A percentile compares a stretch with the other conserved stretches of the same genome.
phyloP scores from a whole-genome alignment of 2,888 invertebrate species.

The Herminia tarsipennalis region DNA sequence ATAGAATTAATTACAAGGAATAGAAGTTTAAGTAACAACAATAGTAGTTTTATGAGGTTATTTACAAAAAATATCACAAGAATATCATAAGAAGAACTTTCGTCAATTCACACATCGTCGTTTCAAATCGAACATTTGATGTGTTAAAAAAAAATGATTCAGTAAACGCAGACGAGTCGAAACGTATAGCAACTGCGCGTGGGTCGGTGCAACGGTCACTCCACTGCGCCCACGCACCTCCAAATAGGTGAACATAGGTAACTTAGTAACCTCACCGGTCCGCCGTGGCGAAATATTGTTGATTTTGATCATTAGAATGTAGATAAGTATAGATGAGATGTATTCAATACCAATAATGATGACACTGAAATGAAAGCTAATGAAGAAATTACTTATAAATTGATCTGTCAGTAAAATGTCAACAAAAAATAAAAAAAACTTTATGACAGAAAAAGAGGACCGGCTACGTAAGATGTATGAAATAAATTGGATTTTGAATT shows the following conservation, averaged over 20 bases:
- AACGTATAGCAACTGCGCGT: slow-evolving; percentile 47
- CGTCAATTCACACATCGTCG: slow-evolving; percentile 11
- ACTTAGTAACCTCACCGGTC: slow-evolving; percentile 1
- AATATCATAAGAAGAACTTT: too few relatives aligned
- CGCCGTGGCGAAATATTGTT: slow-evolving; percentile 11
- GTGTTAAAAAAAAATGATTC: slow-evolving; percentile 38
- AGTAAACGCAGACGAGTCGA: slow-evolving; percentile 43
- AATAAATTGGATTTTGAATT: slow-evolving; percentile 11
- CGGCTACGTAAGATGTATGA: background rate
- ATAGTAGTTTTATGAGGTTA: too few relatives aligned
- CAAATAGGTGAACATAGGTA: slow-evolving; percentile 24
- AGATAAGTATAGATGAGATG: background rate
- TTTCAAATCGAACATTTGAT: slow-evolving; percentile 20
- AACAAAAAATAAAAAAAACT: slow-evolving; percentile 3
- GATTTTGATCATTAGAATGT: slow-evolving; percentile 4
- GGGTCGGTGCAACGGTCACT: slow-evolving; percentile 50
- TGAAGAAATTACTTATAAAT: slow-evolving; percentile 4
- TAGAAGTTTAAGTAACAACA: too few relatives aligned
- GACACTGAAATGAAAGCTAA: background rate
- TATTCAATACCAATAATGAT: background rate
- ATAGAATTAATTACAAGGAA: too few relatives aligned
- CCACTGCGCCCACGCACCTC: slow-evolving; percentile 50
- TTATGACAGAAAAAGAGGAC: slow-evolving; percentile 3
- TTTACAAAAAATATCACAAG: too few relatives aligned
- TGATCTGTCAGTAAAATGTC: slow-evolving; percentile 3